Conservation (phyloP, 2,888 invertebrate genomes). For the Andrena camellia region DNA sequence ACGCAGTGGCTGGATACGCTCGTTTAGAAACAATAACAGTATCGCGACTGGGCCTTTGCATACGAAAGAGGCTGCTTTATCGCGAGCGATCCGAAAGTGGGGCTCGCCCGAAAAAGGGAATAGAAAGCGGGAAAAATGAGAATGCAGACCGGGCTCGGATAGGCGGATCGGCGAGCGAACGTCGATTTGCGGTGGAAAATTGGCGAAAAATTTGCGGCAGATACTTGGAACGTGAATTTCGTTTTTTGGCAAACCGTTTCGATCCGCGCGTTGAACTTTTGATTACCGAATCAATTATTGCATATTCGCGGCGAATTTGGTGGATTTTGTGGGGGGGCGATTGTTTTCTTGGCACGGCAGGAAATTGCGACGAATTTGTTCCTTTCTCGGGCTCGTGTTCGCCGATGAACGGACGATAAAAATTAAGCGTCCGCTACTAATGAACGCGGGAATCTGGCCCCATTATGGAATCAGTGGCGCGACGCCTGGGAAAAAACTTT, state of each 20-base stretch:
- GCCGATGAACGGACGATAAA: slow-evolving; percentile 42
- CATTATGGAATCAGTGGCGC: slow-evolving; percentile 61
- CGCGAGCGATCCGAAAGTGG: slow-evolving; percentile 55
- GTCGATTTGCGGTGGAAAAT: neutral
- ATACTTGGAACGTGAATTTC: neutral
- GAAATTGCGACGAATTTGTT: slow-evolving; percentile 44
- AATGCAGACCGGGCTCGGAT: slow-evolving; percentile 47
- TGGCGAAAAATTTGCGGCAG: neutral
- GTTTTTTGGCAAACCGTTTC: neutral
- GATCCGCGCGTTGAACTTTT: neutral
- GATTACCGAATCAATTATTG: neutral
- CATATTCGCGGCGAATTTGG: neutral
- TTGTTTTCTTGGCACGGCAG: slow-evolving; percentile 16
- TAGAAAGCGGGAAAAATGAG: slow-evolving; percentile 69
- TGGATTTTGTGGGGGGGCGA: neutral
- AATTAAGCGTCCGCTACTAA: slow-evolving; percentile 58
- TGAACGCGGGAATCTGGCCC: slow-evolving; percentile 52
- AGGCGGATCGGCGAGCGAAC: slow-evolving; percentile 14
- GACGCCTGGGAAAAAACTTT: slow-evolving; percentile 54
- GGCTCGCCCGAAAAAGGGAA: slow-evolving; percentile 60
- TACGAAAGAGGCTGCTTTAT: slow-evolving; percentile 65
- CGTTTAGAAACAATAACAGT: slow-evolving; percentile 63
- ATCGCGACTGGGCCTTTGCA: slow-evolving; percentile 51
- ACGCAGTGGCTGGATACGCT: slow-evolving; percentile 13
- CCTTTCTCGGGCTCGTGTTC: neutral